Evolutionary conservation across 2,888 invertebrate genomes (phyloP).

Genomic region (Rotaria socialis): DNA sequence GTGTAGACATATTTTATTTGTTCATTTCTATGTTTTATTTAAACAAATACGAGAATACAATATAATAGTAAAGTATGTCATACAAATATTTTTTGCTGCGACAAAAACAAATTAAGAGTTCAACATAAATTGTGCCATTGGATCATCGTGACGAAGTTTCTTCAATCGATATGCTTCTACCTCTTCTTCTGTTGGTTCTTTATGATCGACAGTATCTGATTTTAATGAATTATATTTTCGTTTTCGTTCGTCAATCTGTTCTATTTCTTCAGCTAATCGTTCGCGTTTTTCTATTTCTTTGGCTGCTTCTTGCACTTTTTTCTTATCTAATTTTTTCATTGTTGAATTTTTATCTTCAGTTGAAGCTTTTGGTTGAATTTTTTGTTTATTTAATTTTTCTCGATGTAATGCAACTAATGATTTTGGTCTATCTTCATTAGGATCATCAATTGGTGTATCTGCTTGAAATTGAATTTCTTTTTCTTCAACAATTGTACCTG

Average conservation of each 20-base stretch:
- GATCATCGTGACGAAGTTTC: constrained; percentile 69
- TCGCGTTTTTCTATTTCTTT: constrained; percentile 53
- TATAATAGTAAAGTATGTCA: not conserved
- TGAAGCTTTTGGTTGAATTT: not conserved
- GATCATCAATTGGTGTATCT: not conserved
- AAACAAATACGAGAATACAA: constrained; percentile 1
- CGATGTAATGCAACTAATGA: not conserved
- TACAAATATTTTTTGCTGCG: not conserved
- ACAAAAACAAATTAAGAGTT: not conserved
- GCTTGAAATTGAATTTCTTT: constrained; percentile 10
- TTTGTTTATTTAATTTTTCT: constrained; percentile 15
- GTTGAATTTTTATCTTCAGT: not conserved
- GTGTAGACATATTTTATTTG: too few relatives aligned
- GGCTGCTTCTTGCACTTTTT: constrained; percentile 52
- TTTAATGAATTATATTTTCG: constrained; percentile 79
- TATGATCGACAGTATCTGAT: constrained; percentile 60
- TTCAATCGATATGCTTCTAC: constrained; percentile 88
- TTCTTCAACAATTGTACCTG: constrained; percentile 49
- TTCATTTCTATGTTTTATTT: not conserved
- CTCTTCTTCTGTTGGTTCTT: constrained; percentile 82
- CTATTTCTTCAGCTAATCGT: constrained; percentile 65
- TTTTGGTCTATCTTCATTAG: not conserved
- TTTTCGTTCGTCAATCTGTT: constrained; percentile 79
- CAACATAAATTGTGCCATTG: constrained; percentile 68
- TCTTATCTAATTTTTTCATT: constrained; percentile 33